These are phyloP conservation scores for roundworm (Caenorhabditis elegans) DNA, from an alignment of 1,140 invertebrate species.

Conservation along the genomic window WBcel235 BX284605.5:6332501-6333000, in stretches of 20 bases:
- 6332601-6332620: conserved; percentile 34
- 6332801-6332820: conserved; percentile 40
- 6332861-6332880: conserved; percentile 42
- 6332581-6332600: neutral
- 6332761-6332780: neutral
- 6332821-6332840: conserved; percentile 16
- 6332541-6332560: neutral
- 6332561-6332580: conserved; percentile 7
- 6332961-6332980: conserved; percentile 42
- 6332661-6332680: conserved; percentile 47
- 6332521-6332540: conserved; percentile 12
- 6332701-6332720: conserved; percentile 47
- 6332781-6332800: conserved; percentile 46
- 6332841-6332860: conserved; percentile 51
- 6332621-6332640: conserved; percentile 45
- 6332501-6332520: conserved; percentile 15
- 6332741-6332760: neutral
- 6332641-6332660: conserved; percentile 35
- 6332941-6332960: conserved; percentile 40
- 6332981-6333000: conserved; percentile 39
- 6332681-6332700: conserved; percentile 45
- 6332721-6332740: conserved; percentile 45
- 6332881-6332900: conserved; percentile 33
- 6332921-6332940: conserved; percentile 50
- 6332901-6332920: conserved; percentile 44